These are phyloP conservation scores for Nothoprocta pentlandii DNA, from an alignment of 2,113 vertebrate genomes.

Conservation along the genomic window DNA sequence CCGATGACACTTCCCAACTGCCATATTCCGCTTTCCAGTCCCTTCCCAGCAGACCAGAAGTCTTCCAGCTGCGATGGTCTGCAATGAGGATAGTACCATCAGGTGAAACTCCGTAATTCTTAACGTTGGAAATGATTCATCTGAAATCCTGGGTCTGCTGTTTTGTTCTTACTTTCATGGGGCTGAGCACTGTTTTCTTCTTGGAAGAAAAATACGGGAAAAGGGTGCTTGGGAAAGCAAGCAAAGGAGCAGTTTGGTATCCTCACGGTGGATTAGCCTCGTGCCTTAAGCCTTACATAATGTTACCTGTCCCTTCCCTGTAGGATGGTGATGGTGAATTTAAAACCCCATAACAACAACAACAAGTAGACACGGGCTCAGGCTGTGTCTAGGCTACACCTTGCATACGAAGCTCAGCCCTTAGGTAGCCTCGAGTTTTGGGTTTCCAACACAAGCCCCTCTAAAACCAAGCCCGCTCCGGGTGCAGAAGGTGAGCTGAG, in stretches of 20 bases:
- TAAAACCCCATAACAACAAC: neutral
- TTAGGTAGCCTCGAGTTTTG: neutral
- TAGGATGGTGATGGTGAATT: neutral
- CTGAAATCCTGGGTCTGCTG: accelerated
- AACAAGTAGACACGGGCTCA: neutral
- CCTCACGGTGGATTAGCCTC: neutral
- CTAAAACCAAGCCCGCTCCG: neutral
- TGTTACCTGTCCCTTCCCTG: neutral
- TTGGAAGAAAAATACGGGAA: neutral
- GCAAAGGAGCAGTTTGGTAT: neutral
- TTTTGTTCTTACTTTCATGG: neutral
- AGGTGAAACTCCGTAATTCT: neutral
- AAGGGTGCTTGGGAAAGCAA: neutral
- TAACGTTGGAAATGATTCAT: neutral
- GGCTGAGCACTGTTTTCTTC: neutral
- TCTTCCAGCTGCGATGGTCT: neutral
- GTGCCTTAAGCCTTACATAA: neutral
- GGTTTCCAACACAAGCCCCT: neutral
- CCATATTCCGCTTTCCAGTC: neutral
- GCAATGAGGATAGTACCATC: accelerated
- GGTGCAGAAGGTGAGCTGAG: neutral
- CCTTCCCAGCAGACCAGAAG: neutral
- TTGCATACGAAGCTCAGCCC: neutral
- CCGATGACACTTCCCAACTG: neutral
- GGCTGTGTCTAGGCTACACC: neutral